Evolutionary conservation across 2,797 vertebrate genomes (phyloP), one percentile per base, ranked within the genome.

Genomic region (Borostomias antarcticus): DNA sequence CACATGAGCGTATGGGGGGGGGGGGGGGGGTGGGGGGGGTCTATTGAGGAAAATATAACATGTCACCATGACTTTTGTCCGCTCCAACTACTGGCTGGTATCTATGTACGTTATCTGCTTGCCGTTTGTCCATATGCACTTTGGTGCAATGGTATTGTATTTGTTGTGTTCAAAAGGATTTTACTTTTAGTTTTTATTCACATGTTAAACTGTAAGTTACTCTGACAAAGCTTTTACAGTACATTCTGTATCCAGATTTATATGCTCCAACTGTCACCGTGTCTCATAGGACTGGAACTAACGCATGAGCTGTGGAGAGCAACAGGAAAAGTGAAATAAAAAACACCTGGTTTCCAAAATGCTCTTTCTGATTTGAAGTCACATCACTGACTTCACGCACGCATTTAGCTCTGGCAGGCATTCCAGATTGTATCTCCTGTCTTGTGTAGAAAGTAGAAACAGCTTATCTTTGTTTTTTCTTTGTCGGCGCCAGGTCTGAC

Each of bases 341-440:
- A 86, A 87, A 79, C 85, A 86, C 72, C 77, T 84, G 83, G 58
- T 81, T 74, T 75, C 76, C 66, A 78, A 30, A 69, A 58, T 69
- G 69, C 17, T 51, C 3, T 45, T 45, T 61, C 67, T 52, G 57
- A 82, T 85, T 70, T 79, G 57, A 82, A 85, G 71, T 84, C 81
- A 82, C 72, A 74, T 82, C 78, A 76, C 67, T 59, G 43, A 43
- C 52, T 70, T n/a, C 60, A 52, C 33, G 67, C 33, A 45, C 59
- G 72, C 32, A 33, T 33, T 23, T 32, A 58, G 35, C 23, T n/a
- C 32, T 37, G 28, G 43, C 37, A 59, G 3, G 10, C 58, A 43
- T 45, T 45, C n/a, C 40, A 45, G 40, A 45, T n/a, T n/a, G n/a
- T 45, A 45, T 45, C 6, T 45, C 15, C n/a, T n/a, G n/a, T n/a